These are phyloP conservation scores for Nebria salina DNA, from an alignment of 2,888 invertebrate species.

Conservation along the genomic window DNA sequence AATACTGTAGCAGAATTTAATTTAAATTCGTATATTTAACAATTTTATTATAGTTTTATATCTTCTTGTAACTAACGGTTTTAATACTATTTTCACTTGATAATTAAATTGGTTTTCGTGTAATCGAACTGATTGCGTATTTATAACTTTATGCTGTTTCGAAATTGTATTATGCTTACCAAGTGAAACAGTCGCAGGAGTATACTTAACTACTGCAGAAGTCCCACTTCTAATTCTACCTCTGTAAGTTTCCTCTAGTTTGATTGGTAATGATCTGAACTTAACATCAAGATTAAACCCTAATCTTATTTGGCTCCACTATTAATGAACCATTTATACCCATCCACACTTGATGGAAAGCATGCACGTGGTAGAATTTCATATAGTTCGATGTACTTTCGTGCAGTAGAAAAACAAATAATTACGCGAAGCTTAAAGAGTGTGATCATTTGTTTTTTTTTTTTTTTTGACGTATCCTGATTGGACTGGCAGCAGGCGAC, in stretches of 20 bases:
- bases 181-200: too few relatives aligned
- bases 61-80: too few relatives aligned
- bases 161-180: neutral
- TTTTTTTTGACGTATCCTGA: constrained; percentile 51
- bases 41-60: too few relatives aligned
- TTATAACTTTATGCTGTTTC: neutral
- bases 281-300: constrained; percentile 44
- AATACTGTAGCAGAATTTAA: too few relatives aligned
- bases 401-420: constrained; percentile 35
- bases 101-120: too few relatives aligned
- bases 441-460: constrained; percentile 51
- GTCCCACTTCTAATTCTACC: constrained; percentile 14
- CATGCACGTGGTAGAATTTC: neutral
- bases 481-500: constrained; percentile 50
- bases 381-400: neutral
- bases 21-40: too few relatives aligned
- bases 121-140: too few relatives aligned
- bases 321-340: constrained; percentile 39
- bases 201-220: neutral
- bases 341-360: constrained; percentile 9
- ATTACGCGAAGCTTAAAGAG: constrained; percentile 45
- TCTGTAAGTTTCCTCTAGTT: neutral
- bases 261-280: constrained; percentile 43
- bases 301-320: constrained; percentile 37
- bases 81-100: too few relatives aligned